These are phyloP conservation scores for Nesometra sesokonis DNA, from an alignment of 35 echinoderm and acorn worm genomes.

Conservation along the genomic window DNA sequence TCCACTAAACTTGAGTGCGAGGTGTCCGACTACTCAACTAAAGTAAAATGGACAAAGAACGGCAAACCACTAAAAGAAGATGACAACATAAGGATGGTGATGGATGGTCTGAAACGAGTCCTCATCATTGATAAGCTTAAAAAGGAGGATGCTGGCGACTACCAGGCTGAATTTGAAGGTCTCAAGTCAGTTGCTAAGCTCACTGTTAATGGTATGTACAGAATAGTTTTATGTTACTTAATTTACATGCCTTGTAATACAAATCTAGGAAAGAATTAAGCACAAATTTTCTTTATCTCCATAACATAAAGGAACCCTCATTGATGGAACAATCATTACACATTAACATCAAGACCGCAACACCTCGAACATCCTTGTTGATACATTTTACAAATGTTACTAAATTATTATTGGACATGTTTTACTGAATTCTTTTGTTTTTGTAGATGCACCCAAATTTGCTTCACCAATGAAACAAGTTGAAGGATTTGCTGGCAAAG, in stretches of 20 bases:
- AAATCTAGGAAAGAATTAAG: too few species aligned
- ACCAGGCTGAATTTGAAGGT: constrained; percentile 54
- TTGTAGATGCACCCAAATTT: constrained; percentile 69
- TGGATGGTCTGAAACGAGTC: constrained; percentile 11
- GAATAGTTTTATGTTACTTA: too few species aligned
- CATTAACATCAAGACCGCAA: too few species aligned
- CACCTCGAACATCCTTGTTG: too few species aligned
- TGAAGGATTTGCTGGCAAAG: constrained; percentile 65
- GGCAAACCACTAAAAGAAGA: constrained; percentile 33
- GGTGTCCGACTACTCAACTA: constrained; percentile 38
- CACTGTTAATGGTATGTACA: constrained; percentile 43
- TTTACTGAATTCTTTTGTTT: not conserved
- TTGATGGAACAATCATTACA: too few species aligned
- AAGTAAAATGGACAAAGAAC: constrained; percentile 67
- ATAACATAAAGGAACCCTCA: too few species aligned
- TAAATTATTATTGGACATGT: too few species aligned
- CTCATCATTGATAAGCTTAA: constrained; percentile 45
- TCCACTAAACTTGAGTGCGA: constrained; percentile 55
- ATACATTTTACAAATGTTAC: too few species aligned
- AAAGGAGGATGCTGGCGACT: constrained; percentile 55
- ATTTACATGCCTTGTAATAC: too few species aligned
- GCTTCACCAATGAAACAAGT: constrained; percentile 30
- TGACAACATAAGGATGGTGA: constrained; percentile 31
- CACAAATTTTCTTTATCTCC: too few species aligned
- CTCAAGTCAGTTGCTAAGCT: constrained; percentile 61